Base-by-base conservation (phyloP, 2,797 vertebrate species). In the Limosa lapponica region DNA sequence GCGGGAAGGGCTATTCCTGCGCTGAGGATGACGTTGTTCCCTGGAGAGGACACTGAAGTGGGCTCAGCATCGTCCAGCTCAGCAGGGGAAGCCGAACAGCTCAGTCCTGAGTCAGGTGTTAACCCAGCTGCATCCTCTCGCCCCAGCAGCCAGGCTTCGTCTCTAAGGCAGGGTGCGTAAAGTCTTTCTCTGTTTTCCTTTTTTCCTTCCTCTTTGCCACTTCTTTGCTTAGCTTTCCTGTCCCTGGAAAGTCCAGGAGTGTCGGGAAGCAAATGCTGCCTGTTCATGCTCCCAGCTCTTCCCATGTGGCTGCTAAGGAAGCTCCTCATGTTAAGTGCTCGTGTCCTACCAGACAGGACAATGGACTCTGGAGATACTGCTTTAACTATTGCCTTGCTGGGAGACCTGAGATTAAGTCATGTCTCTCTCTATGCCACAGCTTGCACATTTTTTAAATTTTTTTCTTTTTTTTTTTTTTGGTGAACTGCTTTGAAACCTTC, bases 71-170 rank as follows among this genome's bases (percentile, higher is more conserved):
- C 70, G 74, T 27, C 55, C 92, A 59, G 66, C 46, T 80, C 59
- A 19, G 58, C 34, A 48, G 65, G 34, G 71, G 71, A 92, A 92
- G 55, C 66, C 25, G n/a, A 58, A 37, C 16, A 43, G 34, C 65
- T 85, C 34, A 7, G 66, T 46, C 54, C 69, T 66, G 44, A 37
- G 7, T 87, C 84, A 87, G 84, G 59, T 80, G 91, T 41, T 66
- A 32, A 13, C 23, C 89, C 91, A 95, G 95, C 93, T 95, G 89
- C 89, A 82, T 96, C 94, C 95, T 95, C 77, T 64, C 3, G 1
- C 7, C 41, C 8, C 58, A 73, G 73, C 82, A 82, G 79, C 71
- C 55, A 18, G 67, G 54, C 59, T 78, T 30, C 89, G 27, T 41
- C 70, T 58, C 57, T n/a, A 27, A 87, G 73, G 82, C 81, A 93